Evolutionary conservation across 1,140 invertebrate species (phyloP), one percentile per base, ranked within the genome.

Genomic region (Calosoma granatense): DNA sequence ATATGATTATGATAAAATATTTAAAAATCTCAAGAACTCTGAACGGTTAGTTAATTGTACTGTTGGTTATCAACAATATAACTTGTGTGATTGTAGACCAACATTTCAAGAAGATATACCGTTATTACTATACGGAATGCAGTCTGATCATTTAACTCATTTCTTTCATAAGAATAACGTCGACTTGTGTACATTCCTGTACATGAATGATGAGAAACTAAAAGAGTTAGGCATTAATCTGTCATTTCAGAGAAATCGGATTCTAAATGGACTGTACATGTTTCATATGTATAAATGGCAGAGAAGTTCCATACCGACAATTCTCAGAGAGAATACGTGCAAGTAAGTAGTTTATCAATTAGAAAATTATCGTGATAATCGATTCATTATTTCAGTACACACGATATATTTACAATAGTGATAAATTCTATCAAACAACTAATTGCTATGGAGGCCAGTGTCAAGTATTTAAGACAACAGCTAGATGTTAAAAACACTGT

Each of bases 21-120:
- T 55, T 55, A 30, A 14, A n/a, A 26, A n/a, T 55, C 47, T 51
- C 15, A 51, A 20, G 20, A 54, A 14, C 51, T 54, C 11, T 58
- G 53, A 20, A 43, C 20, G 11, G n/a, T 43, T 22, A 30, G 30
- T 21, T 21, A 52, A 52, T 52, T 53, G 17, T 36, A 36, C n/a
- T 14, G 21, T 20, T 20, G 6, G 11, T 23, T 53, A 52, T 12
- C 2, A 30, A 39, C 14, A 9, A 22, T 20, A 14, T 54, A 20
- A 57, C 43, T 43, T 56, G 15, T 54, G 52, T 17, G 21, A 54
- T 62, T 60, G 39, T 17, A 76, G 73, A 20, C 73, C 75, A 2
- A 65, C 70, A 60, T 79, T 76, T 63, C 70, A 72, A 36, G 66
- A 65, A 52, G 75, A 77, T 59, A 60, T 76, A 1, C 65, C 63